Evolutionary conservation across 1,140 invertebrate genomes (phyloP).

Genomic region (Ylistrum balloti): DNA sequence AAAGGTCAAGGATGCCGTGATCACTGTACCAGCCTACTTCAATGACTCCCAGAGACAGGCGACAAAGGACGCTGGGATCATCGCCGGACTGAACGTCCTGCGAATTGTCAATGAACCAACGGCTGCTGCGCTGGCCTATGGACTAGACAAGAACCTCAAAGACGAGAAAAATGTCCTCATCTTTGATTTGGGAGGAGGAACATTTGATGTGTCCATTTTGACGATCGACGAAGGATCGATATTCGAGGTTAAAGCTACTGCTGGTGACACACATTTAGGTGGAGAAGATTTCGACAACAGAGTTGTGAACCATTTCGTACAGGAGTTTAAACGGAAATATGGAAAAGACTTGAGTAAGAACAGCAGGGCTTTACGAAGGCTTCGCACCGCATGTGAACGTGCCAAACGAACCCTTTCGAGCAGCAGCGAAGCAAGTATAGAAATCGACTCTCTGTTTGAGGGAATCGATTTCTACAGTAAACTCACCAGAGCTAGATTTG

Average conservation of each 20-base stretch:
- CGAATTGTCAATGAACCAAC: slow-evolving; percentile 84
- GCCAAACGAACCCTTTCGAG: slow-evolving; percentile 97
- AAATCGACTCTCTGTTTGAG: slow-evolving; percentile 94
- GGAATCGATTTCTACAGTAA: slow-evolving; percentile 98
- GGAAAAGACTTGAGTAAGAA: slow-evolving; percentile 96
- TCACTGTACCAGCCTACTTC: slow-evolving; percentile 83
- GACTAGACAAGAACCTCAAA: slow-evolving; percentile 84
- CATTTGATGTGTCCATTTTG: slow-evolving; percentile 75
- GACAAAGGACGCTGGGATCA: slow-evolving; percentile 82
- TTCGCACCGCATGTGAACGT: slow-evolving; percentile 96
- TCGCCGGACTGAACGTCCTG: slow-evolving; percentile 84
- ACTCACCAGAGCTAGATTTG: slow-evolving; percentile 91
- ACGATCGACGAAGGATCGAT: slow-evolving; percentile 85
- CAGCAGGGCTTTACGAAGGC: slow-evolving; percentile 93
- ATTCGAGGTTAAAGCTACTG: slow-evolving; percentile 90
- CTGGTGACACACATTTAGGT: slow-evolving; percentile 84
- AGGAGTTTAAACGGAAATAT: slow-evolving; percentile 98
- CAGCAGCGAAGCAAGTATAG: slow-evolving; percentile 91
- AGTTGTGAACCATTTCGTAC: slow-evolving; percentile 94
- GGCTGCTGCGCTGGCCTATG: slow-evolving; percentile 83
- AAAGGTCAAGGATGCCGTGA: slow-evolving; percentile 79
- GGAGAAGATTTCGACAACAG: slow-evolving; percentile 87
- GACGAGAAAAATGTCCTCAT: slow-evolving; percentile 73
- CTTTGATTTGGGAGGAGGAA: slow-evolving; percentile 74
- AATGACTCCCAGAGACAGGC: slow-evolving; percentile 82